Base-by-base conservation (phyloP, 2,113 vertebrate species). In the Rhinogobius similis region DNA sequence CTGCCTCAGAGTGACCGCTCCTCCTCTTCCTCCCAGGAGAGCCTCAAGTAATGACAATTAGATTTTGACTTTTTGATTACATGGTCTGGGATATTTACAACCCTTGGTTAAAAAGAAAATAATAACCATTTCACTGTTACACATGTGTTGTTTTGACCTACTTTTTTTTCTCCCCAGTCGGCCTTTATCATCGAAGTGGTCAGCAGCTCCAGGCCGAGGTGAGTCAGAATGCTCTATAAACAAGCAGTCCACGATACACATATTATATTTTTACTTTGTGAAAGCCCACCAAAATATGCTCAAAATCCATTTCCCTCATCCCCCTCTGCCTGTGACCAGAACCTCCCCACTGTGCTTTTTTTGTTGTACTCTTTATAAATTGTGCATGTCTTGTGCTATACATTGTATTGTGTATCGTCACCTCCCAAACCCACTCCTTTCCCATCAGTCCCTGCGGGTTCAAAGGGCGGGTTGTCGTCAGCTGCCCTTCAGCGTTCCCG, bases 11-110 rank as follows among this genome's bases (percentile, higher is more conserved):
- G 96, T 52, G 97, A 99, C 91, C 94, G 97, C 73, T 98, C 96
- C n/a, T 99, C 97, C 2, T 98, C 96, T 24, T 98, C 96, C 75
- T 99, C 97, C 41, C 97, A 99, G 78, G 97, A 99, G 88, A 98
- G 97, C 86, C 96, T 99, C 77, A 99, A 99, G 97, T 99, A 95
- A 84, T 50, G 12, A 78, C n/a, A 11, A 0, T 50, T 72, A 39
- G 39, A 2, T 56, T 13, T 39, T 3, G 26, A 16, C 24, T 56
- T 61, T 20, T 53, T 61, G 32, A n/a, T 10, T n/a, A 8, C 29
- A 38, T 36, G 14, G 13, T 61, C 38, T 20, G 52, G 12, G 27
- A n/a, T 48, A 48, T n/a, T 48, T 48, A 48, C 43, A 46, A 46
- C 16, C 43, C 46, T 21, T 50, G 46, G 20, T n/a, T 1, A n/a